phyloP scores from a whole-genome alignment of 2,113 vertebrate genomes.

The Halcyon senegalensis region DNA sequence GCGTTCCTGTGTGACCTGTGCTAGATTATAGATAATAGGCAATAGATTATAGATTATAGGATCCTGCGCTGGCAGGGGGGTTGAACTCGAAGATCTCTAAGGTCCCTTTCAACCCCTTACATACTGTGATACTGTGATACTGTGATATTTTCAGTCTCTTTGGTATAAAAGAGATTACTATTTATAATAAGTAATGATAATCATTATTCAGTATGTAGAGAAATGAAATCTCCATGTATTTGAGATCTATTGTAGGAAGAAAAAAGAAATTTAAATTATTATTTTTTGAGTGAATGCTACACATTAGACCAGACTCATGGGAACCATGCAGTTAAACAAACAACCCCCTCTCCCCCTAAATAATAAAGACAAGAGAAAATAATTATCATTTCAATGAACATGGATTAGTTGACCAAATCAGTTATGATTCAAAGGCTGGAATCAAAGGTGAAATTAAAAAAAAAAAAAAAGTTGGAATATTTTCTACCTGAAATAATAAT shows the following conservation, averaged over 20 bases:
- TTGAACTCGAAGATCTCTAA: too few species aligned
- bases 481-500: not conserved
- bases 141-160: not conserved
- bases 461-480: not conserved
- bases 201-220: not conserved
- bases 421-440: not conserved
- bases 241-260: not conserved
- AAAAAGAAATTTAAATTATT: not conserved
- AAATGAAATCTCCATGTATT: not conserved
- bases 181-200: not conserved
- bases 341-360: rapidly evolving
- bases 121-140: too few species aligned
- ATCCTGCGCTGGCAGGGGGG: too few species aligned
- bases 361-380: not conserved
- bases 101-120: too few species aligned
- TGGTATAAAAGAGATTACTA: not conserved
- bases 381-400: not conserved
- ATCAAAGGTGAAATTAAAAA: not conserved
- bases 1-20: too few species aligned
- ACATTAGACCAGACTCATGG: not conserved
- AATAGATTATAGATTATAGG: too few species aligned
- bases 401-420: not conserved
- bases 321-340: not conserved
- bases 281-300: not conserved
- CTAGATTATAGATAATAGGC: too few species aligned